A percentile compares a stretch with the other conserved stretches of the same genome.
Evolutionary conservation across 2,113 vertebrate species (phyloP).

Genomic region (Nettapus auritus): DNA sequence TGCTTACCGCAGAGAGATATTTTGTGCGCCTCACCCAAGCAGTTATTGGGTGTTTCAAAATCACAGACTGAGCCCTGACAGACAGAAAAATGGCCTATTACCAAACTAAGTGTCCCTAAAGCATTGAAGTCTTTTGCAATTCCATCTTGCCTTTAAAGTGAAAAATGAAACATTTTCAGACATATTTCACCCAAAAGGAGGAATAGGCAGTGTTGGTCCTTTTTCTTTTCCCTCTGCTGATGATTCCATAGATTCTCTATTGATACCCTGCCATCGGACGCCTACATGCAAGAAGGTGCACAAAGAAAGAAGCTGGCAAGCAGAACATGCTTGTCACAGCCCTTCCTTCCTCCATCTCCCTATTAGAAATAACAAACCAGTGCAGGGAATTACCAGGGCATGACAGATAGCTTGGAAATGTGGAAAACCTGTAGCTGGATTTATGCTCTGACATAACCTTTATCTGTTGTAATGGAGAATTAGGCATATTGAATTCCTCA

Average conservation of each 20-base stretch:
- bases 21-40: background rate
- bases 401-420: background rate
- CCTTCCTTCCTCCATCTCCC: background rate
- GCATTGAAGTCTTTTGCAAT: slow-evolving; percentile 21
- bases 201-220: background rate
- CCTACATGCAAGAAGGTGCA: background rate
- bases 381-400: background rate
- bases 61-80: slow-evolving; percentile 15
- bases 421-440: slow-evolving; percentile 24
- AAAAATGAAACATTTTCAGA: slow-evolving; percentile 38
- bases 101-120: slow-evolving; percentile 31
- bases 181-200: slow-evolving; percentile 23
- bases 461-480: slow-evolving; percentile 27
- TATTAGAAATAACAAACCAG: background rate
- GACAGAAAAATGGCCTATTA: slow-evolving; percentile 21
- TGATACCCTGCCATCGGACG: background rate
- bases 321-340: background rate
- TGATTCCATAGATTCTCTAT: background rate
- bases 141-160: slow-evolving; percentile 1
- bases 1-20: background rate
- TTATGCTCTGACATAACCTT: slow-evolving; percentile 24
- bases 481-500: background rate
- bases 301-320: background rate
- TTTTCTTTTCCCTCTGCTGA: background rate
- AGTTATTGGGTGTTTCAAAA: background rate